Evolutionary conservation across 2,113 vertebrate genomes (phyloP), one percentile per base, ranked within the genome.

Genomic region (Anoplopoma fimbria): DNA sequence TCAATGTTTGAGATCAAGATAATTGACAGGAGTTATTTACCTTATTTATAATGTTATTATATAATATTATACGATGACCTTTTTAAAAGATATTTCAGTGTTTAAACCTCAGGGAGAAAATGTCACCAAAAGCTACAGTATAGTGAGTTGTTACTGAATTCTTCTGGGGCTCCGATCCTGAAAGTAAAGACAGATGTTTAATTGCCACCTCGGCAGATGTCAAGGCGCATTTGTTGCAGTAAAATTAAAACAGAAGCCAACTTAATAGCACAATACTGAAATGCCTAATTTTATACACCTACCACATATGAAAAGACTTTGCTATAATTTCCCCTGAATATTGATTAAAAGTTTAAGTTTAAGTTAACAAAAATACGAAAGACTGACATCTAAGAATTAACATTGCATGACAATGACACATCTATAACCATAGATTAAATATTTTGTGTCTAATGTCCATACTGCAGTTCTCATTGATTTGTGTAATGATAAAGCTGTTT

Each of bases 181-280:
- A 71, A 63, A 71, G 33, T 71, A 38, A 12, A 40, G 21, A 13
- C 58, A 89, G 82, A 78, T 81, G 84, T 76, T 61, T 58, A 27
- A 81, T 42, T 60, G 64, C 45, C 74, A 78, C 60, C 55, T 80
- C 53, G 61, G 27, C 70, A 85, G 55, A 34, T 78, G 55, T 78
- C 45, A 80, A 51, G 60, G 64, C 73, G 74, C 53, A 68, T 83
- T 42, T 84, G 29, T 29, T 53, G 33, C 6, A 36, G 61, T 76
- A 31, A 55, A 61, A 67, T 57, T 33, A 70, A 81, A 77, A 21
- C 27, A 29, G 42, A 69, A 27, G 62, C 62, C 40, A 51, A 33
- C 40, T 77, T 40, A 61, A 29, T 21, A 25, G 6, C 47, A 78
- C 38, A 31, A n/a, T 17, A 25, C 36, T 21, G 0, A 69, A 70